Percentiles rank a stretch among this genome's conserved stretches.
Evolutionary conservation across 2,797 vertebrate species (phyloP).

Genomic region (Varecia variegata): DNA sequence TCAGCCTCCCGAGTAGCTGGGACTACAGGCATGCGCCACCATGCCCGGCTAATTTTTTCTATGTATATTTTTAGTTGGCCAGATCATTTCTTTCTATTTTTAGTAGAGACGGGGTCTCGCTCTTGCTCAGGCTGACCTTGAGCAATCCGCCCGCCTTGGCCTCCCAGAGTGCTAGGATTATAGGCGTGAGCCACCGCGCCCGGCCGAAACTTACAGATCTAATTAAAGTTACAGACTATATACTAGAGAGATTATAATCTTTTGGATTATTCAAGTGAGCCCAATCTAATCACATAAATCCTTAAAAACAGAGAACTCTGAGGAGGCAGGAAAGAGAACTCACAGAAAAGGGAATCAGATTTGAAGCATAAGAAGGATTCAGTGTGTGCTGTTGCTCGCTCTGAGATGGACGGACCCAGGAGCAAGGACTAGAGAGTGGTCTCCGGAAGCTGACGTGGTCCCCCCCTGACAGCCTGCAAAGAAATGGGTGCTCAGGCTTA

Average conservation of each 20-base stretch:
- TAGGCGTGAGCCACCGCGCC: no score
- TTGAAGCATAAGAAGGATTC: background rate
- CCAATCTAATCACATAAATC: background rate
- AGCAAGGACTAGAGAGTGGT: background rate
- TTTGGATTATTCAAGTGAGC: background rate
- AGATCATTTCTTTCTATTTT: no score
- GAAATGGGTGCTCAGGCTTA: background rate
- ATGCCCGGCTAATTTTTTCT: no score
- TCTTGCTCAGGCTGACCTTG: no score
- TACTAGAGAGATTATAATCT: background rate
- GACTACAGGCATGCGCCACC: no score
- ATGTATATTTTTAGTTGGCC: no score
- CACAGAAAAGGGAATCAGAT: background rate
- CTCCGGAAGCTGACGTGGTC: background rate
- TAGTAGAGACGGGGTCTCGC: no score
- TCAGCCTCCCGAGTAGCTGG: no score
- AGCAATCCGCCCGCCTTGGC: no score
- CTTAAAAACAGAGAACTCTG: background rate
- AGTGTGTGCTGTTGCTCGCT: background rate
- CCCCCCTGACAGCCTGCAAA: background rate
- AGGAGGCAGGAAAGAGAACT: background rate
- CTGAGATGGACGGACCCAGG: background rate
- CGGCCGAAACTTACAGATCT: background rate
- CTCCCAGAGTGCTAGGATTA: no score
- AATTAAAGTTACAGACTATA: background rate